Evolutionary conservation across 2,888 invertebrate species (phyloP), one percentile per base, ranked within the genome.

Genomic region (Drosophila basisetae): DNA sequence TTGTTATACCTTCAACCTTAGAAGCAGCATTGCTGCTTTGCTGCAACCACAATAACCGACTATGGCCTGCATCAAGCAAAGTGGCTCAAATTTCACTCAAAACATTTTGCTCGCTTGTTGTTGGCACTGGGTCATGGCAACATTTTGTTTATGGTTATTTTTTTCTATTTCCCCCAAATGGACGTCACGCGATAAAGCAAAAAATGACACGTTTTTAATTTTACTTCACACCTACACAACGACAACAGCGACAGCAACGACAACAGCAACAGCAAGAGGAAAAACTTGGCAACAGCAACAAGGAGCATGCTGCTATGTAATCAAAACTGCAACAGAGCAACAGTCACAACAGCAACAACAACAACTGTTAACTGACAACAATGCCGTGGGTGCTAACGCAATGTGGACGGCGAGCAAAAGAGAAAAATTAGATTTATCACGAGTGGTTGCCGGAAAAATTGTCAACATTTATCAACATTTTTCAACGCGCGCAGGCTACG

Each of bases 381-480:
- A 85, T 80, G 81, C 81, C 78, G 64, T 78, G 78, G 78, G 86
- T 83, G 81, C 81, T 81, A 89, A 76, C 71, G 78, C 79, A 78
- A 68, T 65, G 71, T 11, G 31, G n/a, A 30, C 52, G n/a, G 79
- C 72, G 75, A 77, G 82, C 68, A 71, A 58, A 31, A 80, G 73
- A 89, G 87, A 90, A 84, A 88, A 89, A 91, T 91, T 91, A 90
- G 91, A 92, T 92, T 91, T 91, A 92, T 92, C 90, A 89, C 82
- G 89, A 89, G 83, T 90, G 90, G 87, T 90, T 91, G 92, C 88
- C 91, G 89, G 89, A 82, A 88, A 91, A 92, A 92, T 92, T 91
- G 91, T 91, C 89, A 88, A 91, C 90, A 91, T 92, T 92, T 92
- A 91, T 92, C 92, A 92, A 91, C 83, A 91, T 90, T 91, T 91